Evolutionary conservation across 2,888 invertebrate species (phyloP).

Genomic region (Chelonus formosanus): DNA sequence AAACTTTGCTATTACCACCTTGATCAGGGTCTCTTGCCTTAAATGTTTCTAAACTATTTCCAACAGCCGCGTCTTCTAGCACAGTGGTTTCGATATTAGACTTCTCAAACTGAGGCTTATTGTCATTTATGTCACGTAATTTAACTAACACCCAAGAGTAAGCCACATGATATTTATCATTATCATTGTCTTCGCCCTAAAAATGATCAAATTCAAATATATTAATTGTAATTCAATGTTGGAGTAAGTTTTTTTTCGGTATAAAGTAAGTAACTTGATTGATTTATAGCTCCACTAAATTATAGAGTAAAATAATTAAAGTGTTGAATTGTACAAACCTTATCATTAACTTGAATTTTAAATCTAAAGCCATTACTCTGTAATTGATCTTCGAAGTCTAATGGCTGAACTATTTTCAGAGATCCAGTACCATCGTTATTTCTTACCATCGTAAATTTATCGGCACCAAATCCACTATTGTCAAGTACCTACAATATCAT

Average conservation of each 20-base stretch:
- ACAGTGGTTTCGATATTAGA: conserved; percentile 93
- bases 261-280: too few relatives aligned
- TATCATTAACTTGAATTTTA: conserved; percentile 93
- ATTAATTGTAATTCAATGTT: too few relatives aligned
- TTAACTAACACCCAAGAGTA: conserved; percentile 95
- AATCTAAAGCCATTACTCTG: conserved; percentile 96
- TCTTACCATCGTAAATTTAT: conserved; percentile 96
- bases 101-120: conserved; percentile 93
- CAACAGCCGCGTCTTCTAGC: conserved; percentile 90
- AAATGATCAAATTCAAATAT: background rate
- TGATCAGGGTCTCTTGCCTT: conserved; percentile 96
- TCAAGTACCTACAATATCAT: conserved; percentile 74
- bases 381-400: conserved; percentile 93
- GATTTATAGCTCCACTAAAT: too few relatives aligned
- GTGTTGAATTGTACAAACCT: conserved; percentile 61
- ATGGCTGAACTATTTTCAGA: conserved; percentile 91
- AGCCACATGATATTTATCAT: conserved; percentile 96
- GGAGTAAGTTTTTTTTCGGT: too few relatives aligned
- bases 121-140: conserved; percentile 95
- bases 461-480: conserved; percentile 93
- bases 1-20: conserved; percentile 90
- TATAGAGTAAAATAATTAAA: background rate
- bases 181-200: conserved; percentile 89
- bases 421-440: conserved; percentile 96
- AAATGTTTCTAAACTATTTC: conserved; percentile 91